A percentile compares a stretch with the other conserved stretches of the same genome.
Conservation (phyloP, 2,113 vertebrate species). For the Herpetotheres cachinnans region DNA sequence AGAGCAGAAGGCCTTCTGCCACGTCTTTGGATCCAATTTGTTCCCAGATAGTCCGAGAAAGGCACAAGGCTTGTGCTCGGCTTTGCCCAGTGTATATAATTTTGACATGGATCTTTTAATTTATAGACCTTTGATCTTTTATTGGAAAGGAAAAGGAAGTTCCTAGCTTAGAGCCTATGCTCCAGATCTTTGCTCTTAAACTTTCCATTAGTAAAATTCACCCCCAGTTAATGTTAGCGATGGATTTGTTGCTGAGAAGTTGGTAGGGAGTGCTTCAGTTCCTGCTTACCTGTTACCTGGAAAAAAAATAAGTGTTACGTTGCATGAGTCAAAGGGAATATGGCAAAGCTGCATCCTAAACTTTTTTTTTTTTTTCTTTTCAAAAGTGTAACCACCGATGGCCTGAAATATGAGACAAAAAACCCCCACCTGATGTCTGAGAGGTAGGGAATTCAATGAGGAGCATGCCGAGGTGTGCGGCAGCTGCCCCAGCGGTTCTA, state of each 20-base stretch:
- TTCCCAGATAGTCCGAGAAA: neutral
- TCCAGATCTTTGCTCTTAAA: slow-evolving; percentile 40
- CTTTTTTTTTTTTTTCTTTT: neutral
- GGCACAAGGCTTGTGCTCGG: slow-evolving; percentile 4
- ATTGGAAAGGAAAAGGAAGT: neutral
- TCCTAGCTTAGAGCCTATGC: neutral
- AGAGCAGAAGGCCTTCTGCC: slow-evolving; percentile 37
- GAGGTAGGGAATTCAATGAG: slow-evolving; percentile 1
- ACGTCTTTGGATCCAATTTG: neutral
- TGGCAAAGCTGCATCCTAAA: slow-evolving; percentile 42
- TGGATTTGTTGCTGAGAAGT: slow-evolving; percentile 28
- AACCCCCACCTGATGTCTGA: neutral
- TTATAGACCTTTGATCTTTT: neutral
- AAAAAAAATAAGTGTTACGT: neutral
- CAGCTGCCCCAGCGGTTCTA: slow-evolving; percentile 37
- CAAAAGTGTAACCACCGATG: neutral
- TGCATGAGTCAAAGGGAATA: slow-evolving; percentile 54
- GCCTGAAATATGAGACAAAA: slow-evolving; percentile 1
- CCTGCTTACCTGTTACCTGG: slow-evolving; percentile 4
- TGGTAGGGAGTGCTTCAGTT: slow-evolving; percentile 63
- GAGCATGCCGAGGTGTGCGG: neutral
- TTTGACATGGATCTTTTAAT: slow-evolving; percentile 30
- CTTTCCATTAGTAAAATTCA: slow-evolving; percentile 12
- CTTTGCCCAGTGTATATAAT: slow-evolving; percentile 65
- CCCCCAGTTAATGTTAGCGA: neutral